Evolutionary conservation across 1,140 invertebrate genomes (phyloP).

Genomic region (Philotrypesis tridentata): DNA sequence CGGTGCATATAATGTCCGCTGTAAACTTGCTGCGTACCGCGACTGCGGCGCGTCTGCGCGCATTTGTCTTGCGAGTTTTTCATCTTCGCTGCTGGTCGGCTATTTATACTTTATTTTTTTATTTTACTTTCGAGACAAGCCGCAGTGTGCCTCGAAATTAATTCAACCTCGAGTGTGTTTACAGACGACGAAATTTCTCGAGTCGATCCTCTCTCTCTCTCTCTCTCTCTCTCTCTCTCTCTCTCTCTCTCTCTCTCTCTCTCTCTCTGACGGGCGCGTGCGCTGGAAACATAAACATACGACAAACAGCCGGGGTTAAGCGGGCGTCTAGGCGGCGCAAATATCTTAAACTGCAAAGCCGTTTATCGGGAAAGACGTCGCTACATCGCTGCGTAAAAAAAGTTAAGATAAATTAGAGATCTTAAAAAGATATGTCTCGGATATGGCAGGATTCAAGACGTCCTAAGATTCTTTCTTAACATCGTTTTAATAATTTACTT

Average conservation of each 20-base stretch:
- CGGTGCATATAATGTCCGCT: not conserved
- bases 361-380: constrained; percentile 51
- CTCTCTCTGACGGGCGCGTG: too few species aligned
- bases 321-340: constrained; percentile 26
- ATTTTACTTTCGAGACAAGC: not conserved
- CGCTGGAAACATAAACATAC: constrained; percentile 27
- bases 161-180: not conserved
- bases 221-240: too few species aligned
- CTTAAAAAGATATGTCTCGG: too few species aligned
- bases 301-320: constrained; percentile 14
- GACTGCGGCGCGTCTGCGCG: too few species aligned
- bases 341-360: constrained; percentile 51
- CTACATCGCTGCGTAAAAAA: constrained; percentile 25
- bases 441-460: too few species aligned
- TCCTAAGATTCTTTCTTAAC: too few species aligned
- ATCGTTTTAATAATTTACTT: too few species aligned
- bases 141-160: not conserved
- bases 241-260: too few species aligned
- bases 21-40: not conserved
- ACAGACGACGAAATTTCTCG: constrained; percentile 9
- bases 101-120: not conserved
- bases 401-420: too few species aligned
- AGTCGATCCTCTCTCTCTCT: constrained; percentile 5
- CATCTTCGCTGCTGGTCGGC: too few species aligned
- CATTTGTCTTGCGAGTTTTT: too few species aligned